phyloP scores from a whole-genome alignment of 2,888 invertebrate species.

The Blastobasis adustella region DNA sequence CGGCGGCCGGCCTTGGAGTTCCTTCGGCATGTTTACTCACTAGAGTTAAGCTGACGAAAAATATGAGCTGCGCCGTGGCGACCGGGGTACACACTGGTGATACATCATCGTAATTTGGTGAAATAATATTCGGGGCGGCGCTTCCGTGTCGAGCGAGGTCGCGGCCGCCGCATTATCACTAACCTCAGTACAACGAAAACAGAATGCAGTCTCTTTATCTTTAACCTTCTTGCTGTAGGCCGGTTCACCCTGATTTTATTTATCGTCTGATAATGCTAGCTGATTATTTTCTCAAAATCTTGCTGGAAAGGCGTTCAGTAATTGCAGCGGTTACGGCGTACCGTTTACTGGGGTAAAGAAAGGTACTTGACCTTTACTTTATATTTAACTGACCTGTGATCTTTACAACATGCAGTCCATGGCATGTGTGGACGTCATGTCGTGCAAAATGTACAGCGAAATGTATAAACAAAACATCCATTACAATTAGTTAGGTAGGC shows the following conservation, averaged over 20 bases:
- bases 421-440: neutral
- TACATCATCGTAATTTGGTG: slow-evolving; percentile 38
- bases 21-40: slow-evolving; percentile 52
- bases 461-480: neutral
- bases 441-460: neutral
- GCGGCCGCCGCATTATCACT: slow-evolving; percentile 48
- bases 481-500: too few relatives aligned
- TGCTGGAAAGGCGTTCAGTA: too few relatives aligned
- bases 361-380: slow-evolving; percentile 12
- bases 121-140: slow-evolving; percentile 38
- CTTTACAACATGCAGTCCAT: slow-evolving; percentile 3
- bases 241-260: slow-evolving; percentile 4
- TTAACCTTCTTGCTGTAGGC: neutral
- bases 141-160: slow-evolving; percentile 60
- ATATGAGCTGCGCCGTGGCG: slow-evolving; percentile 20
- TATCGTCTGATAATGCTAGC: too few relatives aligned
- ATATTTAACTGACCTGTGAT: slow-evolving; percentile 10
- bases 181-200: slow-evolving; percentile 46
- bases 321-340: too few relatives aligned
- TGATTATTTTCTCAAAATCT: too few relatives aligned
- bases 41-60: slow-evolving; percentile 43
- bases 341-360: neutral
- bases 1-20: slow-evolving; percentile 67
- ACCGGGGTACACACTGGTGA: slow-evolving; percentile 11
- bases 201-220: slow-evolving; percentile 41